Percentiles rank a stretch among this genome's conserved stretches.
Evolutionary conservation across 2,888 invertebrate species (phyloP).

Genomic region (Pristionchus japonicus): DNA sequence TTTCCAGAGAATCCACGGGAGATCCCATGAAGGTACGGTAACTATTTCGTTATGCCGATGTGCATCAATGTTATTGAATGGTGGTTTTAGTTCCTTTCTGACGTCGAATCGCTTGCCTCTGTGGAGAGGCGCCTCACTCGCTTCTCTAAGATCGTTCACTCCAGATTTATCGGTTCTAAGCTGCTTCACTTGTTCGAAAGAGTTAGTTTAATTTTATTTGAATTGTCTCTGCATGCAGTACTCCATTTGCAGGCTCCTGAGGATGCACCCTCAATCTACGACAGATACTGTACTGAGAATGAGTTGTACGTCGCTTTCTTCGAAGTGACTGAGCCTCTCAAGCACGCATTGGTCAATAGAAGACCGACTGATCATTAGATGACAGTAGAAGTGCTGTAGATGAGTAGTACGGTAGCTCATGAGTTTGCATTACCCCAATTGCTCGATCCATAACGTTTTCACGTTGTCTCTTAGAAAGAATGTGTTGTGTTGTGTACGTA

Average conservation of each 20-base stretch:
- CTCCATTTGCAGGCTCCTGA: not conserved
- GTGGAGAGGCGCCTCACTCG: slow-evolving; percentile 39
- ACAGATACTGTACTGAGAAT: slow-evolving; percentile 37
- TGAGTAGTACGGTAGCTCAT: slow-evolving; percentile 20
- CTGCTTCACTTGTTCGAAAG: not conserved
- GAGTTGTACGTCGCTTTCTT: slow-evolving; percentile 43
- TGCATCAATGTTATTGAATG: not conserved
- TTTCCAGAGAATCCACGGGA: not conserved
- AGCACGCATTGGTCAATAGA: not conserved
- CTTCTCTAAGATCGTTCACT: not conserved
- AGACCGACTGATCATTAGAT: not conserved
- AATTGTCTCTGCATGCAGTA: not conserved
- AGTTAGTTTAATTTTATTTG: not conserved
- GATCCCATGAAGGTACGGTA: not conserved
- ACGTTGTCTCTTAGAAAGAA: slow-evolving; percentile 20
- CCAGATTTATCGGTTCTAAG: not conserved
- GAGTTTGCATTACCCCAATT: not conserved
- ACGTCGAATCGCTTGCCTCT: not conserved
- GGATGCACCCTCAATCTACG: not conserved
- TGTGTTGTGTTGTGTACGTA: not conserved
- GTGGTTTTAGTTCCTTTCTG: not conserved
- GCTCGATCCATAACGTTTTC: slow-evolving; percentile 6
- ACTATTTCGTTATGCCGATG: not conserved
- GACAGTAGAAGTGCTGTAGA: not conserved
- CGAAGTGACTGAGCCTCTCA: slow-evolving; percentile 12